Percentiles rank a stretch among this genome's conserved stretches.
phyloP scores from a whole-genome alignment of 2,113 vertebrate species.

The Platichthys stellatus region DNA sequence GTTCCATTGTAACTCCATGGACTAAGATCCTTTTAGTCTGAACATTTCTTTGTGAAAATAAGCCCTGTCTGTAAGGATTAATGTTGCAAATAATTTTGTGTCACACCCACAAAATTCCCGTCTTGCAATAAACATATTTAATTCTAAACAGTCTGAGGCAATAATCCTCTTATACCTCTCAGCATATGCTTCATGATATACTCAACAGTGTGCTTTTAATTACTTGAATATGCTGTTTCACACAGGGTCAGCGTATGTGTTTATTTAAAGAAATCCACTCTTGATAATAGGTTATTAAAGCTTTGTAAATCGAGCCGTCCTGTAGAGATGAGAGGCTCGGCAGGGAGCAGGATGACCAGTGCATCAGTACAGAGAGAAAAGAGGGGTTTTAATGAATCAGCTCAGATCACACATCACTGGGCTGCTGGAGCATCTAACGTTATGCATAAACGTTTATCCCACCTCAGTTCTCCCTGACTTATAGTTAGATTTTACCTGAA shows the following conservation, averaged over 20 bases:
- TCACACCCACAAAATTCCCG: background rate
- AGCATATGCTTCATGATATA: background rate
- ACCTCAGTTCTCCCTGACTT: no score
- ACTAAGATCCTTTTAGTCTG: background rate
- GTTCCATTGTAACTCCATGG: background rate
- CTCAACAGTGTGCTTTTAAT: background rate
- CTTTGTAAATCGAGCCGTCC: background rate
- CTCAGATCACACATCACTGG: background rate
- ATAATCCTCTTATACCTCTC: slow-evolving; percentile 1
- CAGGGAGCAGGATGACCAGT: background rate
- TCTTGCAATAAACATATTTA: background rate
- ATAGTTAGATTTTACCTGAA: no score
- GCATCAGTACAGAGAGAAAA: background rate
- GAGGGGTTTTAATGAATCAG: background rate
- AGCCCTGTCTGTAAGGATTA: background rate
- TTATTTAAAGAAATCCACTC: background rate
- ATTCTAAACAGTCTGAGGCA: background rate
- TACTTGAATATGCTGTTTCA: background rate
- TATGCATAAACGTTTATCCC: background rate
- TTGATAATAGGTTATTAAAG: background rate
- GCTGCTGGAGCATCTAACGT: background rate
- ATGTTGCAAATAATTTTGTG: background rate
- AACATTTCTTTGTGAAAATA: background rate
- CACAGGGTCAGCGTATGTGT: background rate
- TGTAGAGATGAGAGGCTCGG: background rate